Percentiles rank a stretch among this genome's conserved stretches.
Conservation (phyloP, 2,113 vertebrate genomes). For the Petroica traversi region DNA sequence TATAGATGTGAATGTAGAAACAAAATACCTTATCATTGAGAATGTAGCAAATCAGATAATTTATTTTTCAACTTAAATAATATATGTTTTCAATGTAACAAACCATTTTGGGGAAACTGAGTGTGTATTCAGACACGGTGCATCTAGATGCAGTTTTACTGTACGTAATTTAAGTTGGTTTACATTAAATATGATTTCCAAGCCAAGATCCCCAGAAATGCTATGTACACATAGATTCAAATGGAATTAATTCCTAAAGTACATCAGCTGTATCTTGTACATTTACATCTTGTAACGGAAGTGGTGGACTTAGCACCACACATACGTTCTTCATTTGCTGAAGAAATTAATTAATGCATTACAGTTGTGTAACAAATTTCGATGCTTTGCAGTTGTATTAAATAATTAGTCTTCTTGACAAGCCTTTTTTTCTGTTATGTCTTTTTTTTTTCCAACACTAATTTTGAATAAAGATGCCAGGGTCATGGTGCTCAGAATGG, state of each 20-base stretch:
- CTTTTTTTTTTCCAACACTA: neutral
- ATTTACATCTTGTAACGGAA: neutral
- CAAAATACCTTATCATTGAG: neutral
- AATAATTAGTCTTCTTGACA: slow-evolving; percentile 19
- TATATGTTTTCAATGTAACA: neutral
- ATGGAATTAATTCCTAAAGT: neutral
- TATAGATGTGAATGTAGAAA: neutral
- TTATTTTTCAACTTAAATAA: neutral
- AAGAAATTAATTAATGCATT: slow-evolving; percentile 12
- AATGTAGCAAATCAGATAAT: neutral
- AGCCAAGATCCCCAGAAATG: neutral
- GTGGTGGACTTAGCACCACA: neutral
- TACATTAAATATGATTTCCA: neutral
- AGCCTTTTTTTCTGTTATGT: neutral
- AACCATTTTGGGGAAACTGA: neutral
- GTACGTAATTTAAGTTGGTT: neutral
- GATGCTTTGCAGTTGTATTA: neutral
- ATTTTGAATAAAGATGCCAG: slow-evolving; percentile 1
- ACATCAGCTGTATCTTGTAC: neutral
- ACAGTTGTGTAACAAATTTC: neutral
- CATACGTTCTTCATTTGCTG: neutral
- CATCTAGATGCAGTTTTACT: neutral
- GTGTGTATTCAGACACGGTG: neutral
- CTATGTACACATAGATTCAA: neutral
- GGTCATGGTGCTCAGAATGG: slow-evolving; percentile 5